Conservation (phyloP, 2,888 invertebrate species). For the Baccha elongata region DNA sequence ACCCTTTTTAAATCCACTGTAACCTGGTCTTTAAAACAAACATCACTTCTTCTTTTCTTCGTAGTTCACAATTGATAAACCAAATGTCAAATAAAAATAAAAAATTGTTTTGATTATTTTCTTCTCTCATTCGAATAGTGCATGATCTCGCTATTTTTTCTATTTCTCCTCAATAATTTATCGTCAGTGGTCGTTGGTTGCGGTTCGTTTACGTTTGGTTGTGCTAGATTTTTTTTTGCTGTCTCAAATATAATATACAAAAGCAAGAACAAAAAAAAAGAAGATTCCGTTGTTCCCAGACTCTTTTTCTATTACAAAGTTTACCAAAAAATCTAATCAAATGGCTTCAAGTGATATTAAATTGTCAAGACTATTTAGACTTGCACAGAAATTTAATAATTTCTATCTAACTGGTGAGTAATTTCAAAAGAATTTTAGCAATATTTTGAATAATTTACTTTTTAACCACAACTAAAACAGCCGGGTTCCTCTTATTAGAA, state of each 20-base stretch:
- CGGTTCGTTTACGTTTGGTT: conserved; percentile 53
- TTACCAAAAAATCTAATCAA: conserved; percentile 65
- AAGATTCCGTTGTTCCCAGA: conserved; percentile 42
- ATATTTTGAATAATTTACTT: too few species aligned
- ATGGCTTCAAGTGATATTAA: conserved; percentile 81
- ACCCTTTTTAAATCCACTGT: too few species aligned
- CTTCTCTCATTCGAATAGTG: conserved; percentile 62
- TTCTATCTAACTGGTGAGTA: conserved; percentile 92
- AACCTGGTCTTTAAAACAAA: neutral
- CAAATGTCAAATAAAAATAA: conserved; percentile 49
- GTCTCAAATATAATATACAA: conserved; percentile 34
- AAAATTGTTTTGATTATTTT: conserved; percentile 54
- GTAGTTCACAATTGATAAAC: conserved; percentile 49
- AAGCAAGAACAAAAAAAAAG: conserved; percentile 17
- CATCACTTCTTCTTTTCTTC: conserved; percentile 2
- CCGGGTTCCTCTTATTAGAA: conserved; percentile 50
- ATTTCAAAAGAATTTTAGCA: conserved; percentile 40
- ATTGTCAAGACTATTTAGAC: conserved; percentile 88
- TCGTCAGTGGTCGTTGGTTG: conserved; percentile 72
- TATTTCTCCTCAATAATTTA: conserved; percentile 62
- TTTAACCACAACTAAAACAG: too few species aligned
- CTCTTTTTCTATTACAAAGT: neutral
- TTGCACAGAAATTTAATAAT: conserved; percentile 94
- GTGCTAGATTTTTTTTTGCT: conserved; percentile 22
- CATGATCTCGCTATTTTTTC: conserved; percentile 52